Percentiles rank a stretch among this genome's conserved stretches.
Conservation (phyloP, 2,113 vertebrate genomes). For the Lynx canadensis region DNA sequence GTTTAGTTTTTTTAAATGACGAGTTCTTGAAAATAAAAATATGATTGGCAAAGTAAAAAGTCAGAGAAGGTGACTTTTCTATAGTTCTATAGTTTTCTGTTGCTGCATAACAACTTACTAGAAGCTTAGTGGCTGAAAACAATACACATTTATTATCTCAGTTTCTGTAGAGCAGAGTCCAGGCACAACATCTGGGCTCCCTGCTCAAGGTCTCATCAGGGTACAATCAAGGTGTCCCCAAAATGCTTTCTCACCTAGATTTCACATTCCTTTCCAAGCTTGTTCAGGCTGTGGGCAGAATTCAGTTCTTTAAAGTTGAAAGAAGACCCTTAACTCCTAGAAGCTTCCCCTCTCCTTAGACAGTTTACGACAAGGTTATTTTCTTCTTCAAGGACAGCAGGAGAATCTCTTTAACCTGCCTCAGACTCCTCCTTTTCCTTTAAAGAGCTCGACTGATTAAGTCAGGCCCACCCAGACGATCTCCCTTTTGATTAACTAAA, state of each 20-base stretch:
- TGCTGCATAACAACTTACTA: slow-evolving; percentile 19
- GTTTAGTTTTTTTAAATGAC: slow-evolving; percentile 3
- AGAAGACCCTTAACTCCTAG: neutral
- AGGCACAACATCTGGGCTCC: neutral
- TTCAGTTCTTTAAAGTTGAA: slow-evolving; percentile 15
- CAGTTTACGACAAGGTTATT: neutral
- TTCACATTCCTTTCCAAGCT: neutral
- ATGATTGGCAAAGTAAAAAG: neutral
- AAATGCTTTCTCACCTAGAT: neutral
- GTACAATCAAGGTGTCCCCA: neutral
- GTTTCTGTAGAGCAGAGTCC: neutral
- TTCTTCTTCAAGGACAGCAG: neutral
- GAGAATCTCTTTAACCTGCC: neutral
- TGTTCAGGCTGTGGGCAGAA: neutral
- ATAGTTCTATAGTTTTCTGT: neutral
- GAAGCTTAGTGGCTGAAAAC: neutral
- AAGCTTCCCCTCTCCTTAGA: neutral
- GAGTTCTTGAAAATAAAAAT: slow-evolving; percentile 14
- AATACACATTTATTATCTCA: neutral
- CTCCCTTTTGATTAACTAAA: slow-evolving; percentile 25
- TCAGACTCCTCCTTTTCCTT: neutral
- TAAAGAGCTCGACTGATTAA: slow-evolving; percentile 16
- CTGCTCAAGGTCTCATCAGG: neutral
- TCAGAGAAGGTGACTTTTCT: neutral
- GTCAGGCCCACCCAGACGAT: neutral